These are phyloP conservation scores for Paramormyrops kingsleyae DNA, from an alignment of 2,113 vertebrate species.

Conservation along the genomic window DNA sequence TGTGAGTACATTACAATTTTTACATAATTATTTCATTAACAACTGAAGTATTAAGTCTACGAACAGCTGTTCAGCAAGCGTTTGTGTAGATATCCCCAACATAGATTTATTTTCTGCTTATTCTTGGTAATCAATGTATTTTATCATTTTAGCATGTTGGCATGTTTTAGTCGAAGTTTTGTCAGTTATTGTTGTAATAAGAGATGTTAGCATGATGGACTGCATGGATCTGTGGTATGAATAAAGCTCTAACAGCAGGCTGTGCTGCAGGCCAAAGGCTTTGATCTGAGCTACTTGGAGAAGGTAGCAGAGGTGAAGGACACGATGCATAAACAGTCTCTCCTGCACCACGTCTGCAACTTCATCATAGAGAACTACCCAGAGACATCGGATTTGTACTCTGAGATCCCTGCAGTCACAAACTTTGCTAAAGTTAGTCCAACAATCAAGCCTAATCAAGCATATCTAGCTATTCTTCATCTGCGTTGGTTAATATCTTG, in stretches of 20 bases:
- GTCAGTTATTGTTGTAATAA: neutral
- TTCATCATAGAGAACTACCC: conserved; percentile 77
- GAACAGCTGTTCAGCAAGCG: neutral
- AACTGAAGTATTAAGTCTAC: neutral
- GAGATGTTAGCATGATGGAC: neutral
- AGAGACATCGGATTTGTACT: conserved; percentile 85
- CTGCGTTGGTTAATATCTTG: neutral
- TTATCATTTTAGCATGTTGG: neutral
- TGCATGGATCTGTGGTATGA: neutral
- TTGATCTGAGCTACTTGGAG: conserved; percentile 91
- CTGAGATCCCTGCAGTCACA: conserved; percentile 83
- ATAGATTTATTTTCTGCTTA: neutral
- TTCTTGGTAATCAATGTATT: neutral
- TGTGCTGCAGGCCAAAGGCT: conserved; percentile 77
- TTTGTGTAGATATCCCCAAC: neutral
- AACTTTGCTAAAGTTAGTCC: conserved; percentile 78
- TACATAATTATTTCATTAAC: neutral
- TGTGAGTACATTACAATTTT: conserved; percentile 54
- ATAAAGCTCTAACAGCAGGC: neutral
- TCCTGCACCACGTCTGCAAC: conserved; percentile 85
- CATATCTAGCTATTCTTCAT: neutral
- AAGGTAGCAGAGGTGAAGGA: conserved; percentile 97
- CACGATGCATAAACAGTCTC: conserved; percentile 85
- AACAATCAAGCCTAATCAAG: neutral
- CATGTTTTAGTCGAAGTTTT: neutral